Evolutionary conservation across 1,140 invertebrate genomes (phyloP), one percentile per base, ranked within the genome.

Genomic region (Amphibalanus amphitrite): DNA sequence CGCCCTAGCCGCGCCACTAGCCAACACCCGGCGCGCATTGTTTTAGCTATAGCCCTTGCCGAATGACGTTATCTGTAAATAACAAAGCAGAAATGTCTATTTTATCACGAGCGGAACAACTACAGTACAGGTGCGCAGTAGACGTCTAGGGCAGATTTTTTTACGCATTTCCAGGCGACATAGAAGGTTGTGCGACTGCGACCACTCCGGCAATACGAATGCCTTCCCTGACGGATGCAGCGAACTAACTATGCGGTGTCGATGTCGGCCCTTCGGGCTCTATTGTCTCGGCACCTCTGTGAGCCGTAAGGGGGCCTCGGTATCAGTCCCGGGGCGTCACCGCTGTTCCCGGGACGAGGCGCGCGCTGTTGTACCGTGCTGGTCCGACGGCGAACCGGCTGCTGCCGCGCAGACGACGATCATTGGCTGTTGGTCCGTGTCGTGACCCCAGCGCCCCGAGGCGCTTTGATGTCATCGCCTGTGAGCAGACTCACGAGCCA

Each of bases 61-160:
- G 47, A 59, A 8, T 59, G 47, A 59, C 47, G 47, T 59, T 59
- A 59, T 59, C 47, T 59, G 47, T 59, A 59, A 3, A 59, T 59
- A 59, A 59, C 47, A 59, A 59, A 59, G 47, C 47, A 59, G 47
- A 59, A 59, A 59, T 59, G 47, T 59, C 47, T 59, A 59, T 59
- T 59, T 59, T 59, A 59, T 59, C 47, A 59, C 23, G 47, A 59
- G 47, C 47, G 47, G 47, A 59, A 59, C 47, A 6, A 59, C 17
- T 59, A 59, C 47, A 59, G 47, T 59, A 13, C 47, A 59, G 47
- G 47, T 59, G 10, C 10, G 23, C 47, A 59, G 17, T 59, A 59
- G 47, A 13, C 10, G 47, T 20, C 47, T 59, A 59, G 47, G 6
- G 10, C 10, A 23, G 47, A 20, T 59, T 59, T 59, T 59, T 59